Evolutionary conservation across 2,888 invertebrate species (phyloP), one percentile per base, ranked within the genome.

Genomic region (Hypsopygia costalis): DNA sequence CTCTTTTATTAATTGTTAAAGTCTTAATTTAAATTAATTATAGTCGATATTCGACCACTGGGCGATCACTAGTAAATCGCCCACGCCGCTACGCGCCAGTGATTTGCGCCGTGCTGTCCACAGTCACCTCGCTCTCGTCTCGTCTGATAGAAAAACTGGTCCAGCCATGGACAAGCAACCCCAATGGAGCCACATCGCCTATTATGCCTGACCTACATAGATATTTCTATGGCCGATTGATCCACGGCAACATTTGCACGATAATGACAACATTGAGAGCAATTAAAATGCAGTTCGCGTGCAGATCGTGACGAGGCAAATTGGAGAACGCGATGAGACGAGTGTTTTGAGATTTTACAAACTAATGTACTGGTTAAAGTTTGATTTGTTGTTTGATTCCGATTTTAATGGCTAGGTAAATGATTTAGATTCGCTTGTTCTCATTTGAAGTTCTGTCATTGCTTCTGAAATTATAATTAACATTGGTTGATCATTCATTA

Each of bases 101-200:
- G 21, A 33, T 45, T 47, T 46, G 34, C 20, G 34, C 46, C 35
- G 35, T 32, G 35, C 7, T n/a, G 3, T 3, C 25, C 29, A 41
- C 40, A 36, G 40, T 28, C 27, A 72, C 80, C 75, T 81, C 70
- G 81, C 63, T 73, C 73, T 76, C 69, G 65, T 68, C 68, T 69
- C 60, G 63, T 55, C 16, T 16, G 3, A 4, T 58, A 76, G 64
- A 81, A 82, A 83, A 87, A 85, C 83, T 80, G 66, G 81, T 81
- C 68, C 75, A 73, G 74, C 78, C 74, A 76, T 75, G 77, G 69
- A 76, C 79, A 73, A 74, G 78, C 71, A 73, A 72, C 71, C 73
- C 73, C 62, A 65, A 70, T 72, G 63, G 63, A 70, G 64, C 63
- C 64, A 65, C 63, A 72, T 72, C 62, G 73, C 70, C 75, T 74